Evolutionary conservation across 2,113 vertebrate genomes (phyloP).

Genomic region (Cephalopholis sonnerati): DNA sequence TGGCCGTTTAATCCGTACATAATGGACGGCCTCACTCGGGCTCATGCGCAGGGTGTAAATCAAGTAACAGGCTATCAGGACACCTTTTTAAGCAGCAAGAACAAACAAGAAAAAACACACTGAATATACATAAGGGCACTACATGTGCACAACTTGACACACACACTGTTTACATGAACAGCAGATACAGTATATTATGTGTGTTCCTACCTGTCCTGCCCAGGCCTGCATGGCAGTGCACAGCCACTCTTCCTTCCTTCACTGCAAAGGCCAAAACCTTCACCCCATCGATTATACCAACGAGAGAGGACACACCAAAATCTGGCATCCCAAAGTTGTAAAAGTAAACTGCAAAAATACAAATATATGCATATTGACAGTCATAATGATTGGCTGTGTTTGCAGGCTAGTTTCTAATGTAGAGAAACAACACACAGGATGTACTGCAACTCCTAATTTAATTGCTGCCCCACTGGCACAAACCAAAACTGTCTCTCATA

Average conservation of each 20-base stretch:
- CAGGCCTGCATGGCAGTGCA: conserved; percentile 88
- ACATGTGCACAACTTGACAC: neutral
- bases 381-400: neutral
- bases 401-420: neutral
- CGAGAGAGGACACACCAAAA: conserved; percentile 84
- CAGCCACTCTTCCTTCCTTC: conserved; percentile 85
- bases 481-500: neutral
- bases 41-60: conserved; percentile 85
- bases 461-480: neutral
- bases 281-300: conserved; percentile 84
- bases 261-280: conserved; percentile 87
- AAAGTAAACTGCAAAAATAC: conserved; percentile 84
- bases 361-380: conserved; percentile 12
- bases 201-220: conserved; percentile 84
- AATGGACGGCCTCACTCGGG: conserved; percentile 86
- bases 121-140: neutral
- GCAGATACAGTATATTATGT: neutral
- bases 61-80: conserved; percentile 88
- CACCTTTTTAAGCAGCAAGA: conserved; percentile 74
- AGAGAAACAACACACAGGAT: neutral
- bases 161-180: neutral
- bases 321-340: conserved; percentile 90
- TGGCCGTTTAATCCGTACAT: conserved; percentile 85
- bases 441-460: neutral
- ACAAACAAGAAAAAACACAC: neutral